Evolutionary conservation across 1,140 invertebrate species (phyloP).

Genomic region (Anadara kagoshimensis): DNA sequence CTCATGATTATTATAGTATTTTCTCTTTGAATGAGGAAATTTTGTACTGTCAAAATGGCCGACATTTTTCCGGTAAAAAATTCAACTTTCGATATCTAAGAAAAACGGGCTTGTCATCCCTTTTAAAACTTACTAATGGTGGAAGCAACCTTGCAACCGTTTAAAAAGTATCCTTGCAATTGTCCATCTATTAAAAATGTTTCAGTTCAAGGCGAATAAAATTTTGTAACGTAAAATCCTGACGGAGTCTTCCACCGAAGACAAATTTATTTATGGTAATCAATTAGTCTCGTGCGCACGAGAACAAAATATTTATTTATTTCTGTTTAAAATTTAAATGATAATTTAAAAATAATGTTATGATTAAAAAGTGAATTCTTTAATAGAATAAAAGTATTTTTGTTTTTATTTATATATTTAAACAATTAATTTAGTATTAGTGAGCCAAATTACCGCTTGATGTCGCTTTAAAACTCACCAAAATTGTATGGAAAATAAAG

Average conservation of each 20-base stretch:
- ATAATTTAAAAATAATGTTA: too few species aligned
- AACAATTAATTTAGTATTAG: neutral
- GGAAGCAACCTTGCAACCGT: conserved; percentile 1
- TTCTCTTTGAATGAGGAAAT: conserved; percentile 5
- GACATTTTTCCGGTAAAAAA: conserved; percentile 16
- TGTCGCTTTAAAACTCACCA: neutral
- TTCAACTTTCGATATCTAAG: conserved; percentile 10
- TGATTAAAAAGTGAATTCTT: neutral
- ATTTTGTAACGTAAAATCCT: neutral
- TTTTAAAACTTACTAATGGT: neutral
- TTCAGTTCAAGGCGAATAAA: conserved; percentile 4
- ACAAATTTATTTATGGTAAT: neutral
- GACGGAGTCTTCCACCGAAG: neutral
- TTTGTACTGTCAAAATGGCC: conserved; percentile 18
- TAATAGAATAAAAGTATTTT: neutral
- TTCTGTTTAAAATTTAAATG: too few species aligned
- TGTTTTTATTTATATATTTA: neutral
- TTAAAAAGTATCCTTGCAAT: conserved; percentile 1
- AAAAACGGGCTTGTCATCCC: conserved; percentile 2
- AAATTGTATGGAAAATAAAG: neutral
- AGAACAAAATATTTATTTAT: too few species aligned
- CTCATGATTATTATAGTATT: neutral
- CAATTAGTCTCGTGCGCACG: too few species aligned
- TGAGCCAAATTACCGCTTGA: neutral
- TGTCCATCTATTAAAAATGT: conserved; percentile 6